Evolutionary conservation across 2,888 invertebrate genomes (phyloP).

Genomic region (Spisula solida): DNA sequence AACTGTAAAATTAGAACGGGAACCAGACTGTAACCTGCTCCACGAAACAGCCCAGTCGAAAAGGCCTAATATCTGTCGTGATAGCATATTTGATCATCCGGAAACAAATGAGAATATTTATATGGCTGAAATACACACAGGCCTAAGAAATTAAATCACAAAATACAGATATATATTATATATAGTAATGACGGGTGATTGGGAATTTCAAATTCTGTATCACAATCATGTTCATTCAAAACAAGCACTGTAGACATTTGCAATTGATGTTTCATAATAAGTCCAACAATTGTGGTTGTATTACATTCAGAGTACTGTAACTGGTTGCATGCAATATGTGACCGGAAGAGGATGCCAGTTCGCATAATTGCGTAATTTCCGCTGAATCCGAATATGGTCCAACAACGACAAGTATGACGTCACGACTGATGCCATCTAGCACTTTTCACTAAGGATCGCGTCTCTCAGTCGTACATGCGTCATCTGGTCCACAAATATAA

Average conservation of each 20-base stretch:
- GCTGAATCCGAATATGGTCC: constrained; percentile 21
- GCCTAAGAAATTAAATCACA: too few relatives aligned
- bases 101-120: too few relatives aligned
- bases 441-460: not conserved
- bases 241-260: not conserved
- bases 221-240: too few relatives aligned
- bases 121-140: too few relatives aligned
- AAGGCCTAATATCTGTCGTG: too few relatives aligned
- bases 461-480: constrained; percentile 22
- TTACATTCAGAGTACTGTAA: constrained; percentile 17
- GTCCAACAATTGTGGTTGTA: not conserved
- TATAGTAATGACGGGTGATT: too few relatives aligned
- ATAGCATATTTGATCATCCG: too few relatives aligned
- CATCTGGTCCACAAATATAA: constrained; percentile 31
- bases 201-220: too few relatives aligned
- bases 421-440: constrained; percentile 7
- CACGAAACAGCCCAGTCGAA: too few relatives aligned
- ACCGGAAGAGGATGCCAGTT: constrained; percentile 30
- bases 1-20: too few relatives aligned
- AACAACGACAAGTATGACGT: constrained; percentile 32
- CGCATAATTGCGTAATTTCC: constrained; percentile 32
- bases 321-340: constrained; percentile 25
- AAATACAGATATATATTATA: too few relatives aligned
- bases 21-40: too few relatives aligned
- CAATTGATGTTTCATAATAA: constrained; percentile 24